phyloP scores from a whole-genome alignment of 2,888 invertebrate species.

The Tanytarsus gracilentus region DNA sequence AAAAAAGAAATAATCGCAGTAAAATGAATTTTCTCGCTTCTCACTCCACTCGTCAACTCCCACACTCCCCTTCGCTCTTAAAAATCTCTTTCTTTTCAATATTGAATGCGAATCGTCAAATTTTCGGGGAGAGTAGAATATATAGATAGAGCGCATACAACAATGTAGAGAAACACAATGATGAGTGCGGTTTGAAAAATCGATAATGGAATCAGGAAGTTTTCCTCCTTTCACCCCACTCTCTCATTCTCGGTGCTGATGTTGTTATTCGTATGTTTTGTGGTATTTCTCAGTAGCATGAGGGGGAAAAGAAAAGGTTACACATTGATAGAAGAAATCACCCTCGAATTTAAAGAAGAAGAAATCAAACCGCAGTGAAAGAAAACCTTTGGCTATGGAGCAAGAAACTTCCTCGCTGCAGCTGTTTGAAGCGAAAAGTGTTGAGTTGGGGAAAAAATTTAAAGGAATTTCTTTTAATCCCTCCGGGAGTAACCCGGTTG shows the following conservation, averaged over 20 bases:
- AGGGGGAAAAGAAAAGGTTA: neutral
- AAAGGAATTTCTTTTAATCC: neutral
- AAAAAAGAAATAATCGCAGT: neutral
- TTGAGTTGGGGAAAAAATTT: neutral
- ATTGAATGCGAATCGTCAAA: conserved; percentile 10
- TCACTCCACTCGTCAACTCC: no score
- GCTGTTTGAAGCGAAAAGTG: neutral
- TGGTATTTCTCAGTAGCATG: neutral
- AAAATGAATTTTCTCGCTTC: no score
- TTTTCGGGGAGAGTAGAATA: neutral
- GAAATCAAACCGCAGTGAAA: conserved; percentile 21
- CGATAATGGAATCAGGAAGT: conserved; percentile 17
- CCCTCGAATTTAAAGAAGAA: neutral
- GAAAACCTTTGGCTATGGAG: neutral
- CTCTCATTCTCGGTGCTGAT: neutral
- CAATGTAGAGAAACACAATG: conserved; percentile 7
- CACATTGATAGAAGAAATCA: neutral
- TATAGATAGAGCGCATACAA: neutral
- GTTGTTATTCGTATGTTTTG: neutral
- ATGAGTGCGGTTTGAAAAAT: conserved; percentile 12
- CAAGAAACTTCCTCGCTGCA: neutral
- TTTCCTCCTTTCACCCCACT: neutral
- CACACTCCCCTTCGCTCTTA: no score
- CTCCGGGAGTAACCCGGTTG: neutral
- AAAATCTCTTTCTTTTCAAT: neutral